Percentiles rank a stretch among this genome's conserved stretches.
These are phyloP conservation scores for Varanus salvator DNA, from an alignment of 2,113 vertebrate genomes.

Conservation along the genomic window DNA sequence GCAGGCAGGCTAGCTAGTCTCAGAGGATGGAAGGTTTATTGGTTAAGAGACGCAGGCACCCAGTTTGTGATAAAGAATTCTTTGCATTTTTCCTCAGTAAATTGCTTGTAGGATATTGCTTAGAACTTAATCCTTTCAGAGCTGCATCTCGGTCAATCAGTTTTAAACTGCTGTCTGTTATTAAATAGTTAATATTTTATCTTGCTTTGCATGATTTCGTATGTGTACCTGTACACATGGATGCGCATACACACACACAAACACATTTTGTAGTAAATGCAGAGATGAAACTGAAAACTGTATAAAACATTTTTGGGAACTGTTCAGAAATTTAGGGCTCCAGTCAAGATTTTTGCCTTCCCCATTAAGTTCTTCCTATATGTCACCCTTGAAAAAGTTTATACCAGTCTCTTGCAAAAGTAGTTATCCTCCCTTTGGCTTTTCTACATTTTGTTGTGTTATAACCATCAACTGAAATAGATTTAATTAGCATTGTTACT, in stretches of 20 bases:
- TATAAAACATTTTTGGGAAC: background rate
- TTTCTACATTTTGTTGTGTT: too few species aligned
- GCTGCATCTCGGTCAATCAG: conserved; percentile 55
- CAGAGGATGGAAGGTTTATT: conserved; percentile 59
- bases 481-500: too few species aligned
- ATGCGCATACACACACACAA: background rate
- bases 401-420: too few species aligned
- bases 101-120: conserved; percentile 64
- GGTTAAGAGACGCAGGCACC: conserved; percentile 56
- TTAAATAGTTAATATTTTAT: conserved; percentile 42
- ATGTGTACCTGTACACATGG: background rate
- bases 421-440: too few species aligned
- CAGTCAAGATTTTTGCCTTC: background rate
- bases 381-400: background rate
- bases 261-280: conserved; percentile 19
- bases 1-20: conserved; percentile 44
- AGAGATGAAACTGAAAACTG: conserved; percentile 26
- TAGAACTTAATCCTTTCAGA: conserved; percentile 68
- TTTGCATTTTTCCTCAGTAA: conserved; percentile 68
- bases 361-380: background rate
- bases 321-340: background rate
- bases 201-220: background rate
- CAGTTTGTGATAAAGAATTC: conserved; percentile 74
- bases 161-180: conserved; percentile 57
- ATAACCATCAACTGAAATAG: too few species aligned